Conservation (phyloP, 37 sponge, comb jelly and placozoan species). For the Cliona cf. orientalis region DNA sequence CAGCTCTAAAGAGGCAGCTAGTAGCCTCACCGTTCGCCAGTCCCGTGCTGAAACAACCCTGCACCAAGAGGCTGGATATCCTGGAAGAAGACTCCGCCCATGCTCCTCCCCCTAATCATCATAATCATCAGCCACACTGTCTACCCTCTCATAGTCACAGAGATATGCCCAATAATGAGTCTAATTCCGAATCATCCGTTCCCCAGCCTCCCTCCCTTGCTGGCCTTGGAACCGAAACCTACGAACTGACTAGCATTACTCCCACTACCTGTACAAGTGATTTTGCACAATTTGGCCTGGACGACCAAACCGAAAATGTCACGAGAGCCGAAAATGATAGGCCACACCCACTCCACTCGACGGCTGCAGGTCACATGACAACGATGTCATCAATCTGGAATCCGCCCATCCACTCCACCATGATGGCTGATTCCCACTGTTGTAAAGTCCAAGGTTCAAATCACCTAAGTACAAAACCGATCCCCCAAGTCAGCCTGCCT, state of each 20-base stretch:
- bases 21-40: slow-evolving; percentile 47
- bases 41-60: slow-evolving; percentile 47
- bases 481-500: not conserved
- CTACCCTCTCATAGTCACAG: not conserved
- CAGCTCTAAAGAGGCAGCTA: slow-evolving; percentile 42
- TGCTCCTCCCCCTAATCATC: not conserved
- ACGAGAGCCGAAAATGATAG: not conserved
- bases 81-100: not conserved
- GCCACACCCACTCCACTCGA: slow-evolving; percentile 43
- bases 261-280: slow-evolving; percentile 23
- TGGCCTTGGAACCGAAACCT: slow-evolving; percentile 37
- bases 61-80: not conserved
- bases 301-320: not conserved
- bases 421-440: not conserved
- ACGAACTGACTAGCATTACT: slow-evolving; percentile 47
- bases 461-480: too few relatives aligned
- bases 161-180: not conserved
- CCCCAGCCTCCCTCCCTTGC: slow-evolving; percentile 39
- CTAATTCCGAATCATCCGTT: not conserved
- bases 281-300: slow-evolving; percentile 2
- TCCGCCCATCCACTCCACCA: slow-evolving; percentile 1
- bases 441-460: too few relatives aligned
- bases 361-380: slow-evolving; percentile 3
- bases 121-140: not conserved
- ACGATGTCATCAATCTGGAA: not conserved